A percentile compares a stretch with the other conserved stretches of the same genome.
phyloP scores from a whole-genome alignment of 92 coral and sea anemone genomes.

The Heteractis magnifica region DNA sequence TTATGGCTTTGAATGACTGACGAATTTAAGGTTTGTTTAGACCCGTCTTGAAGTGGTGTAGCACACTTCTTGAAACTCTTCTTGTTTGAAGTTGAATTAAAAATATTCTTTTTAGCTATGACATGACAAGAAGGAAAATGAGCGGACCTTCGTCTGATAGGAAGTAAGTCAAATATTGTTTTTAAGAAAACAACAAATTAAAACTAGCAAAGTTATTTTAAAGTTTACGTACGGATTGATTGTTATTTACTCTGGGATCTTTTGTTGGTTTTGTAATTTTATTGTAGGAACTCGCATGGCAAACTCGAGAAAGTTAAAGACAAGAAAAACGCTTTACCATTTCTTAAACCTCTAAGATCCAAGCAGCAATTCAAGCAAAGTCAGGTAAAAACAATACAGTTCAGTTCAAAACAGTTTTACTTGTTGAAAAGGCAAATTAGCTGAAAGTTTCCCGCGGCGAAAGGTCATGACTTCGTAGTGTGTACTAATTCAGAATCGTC shows the following conservation, averaged over 20 bases:
- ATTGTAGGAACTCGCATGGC: slow-evolving; percentile 49
- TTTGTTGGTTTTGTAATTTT: background rate
- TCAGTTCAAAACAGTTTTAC: background rate
- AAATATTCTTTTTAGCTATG: slow-evolving; percentile 25
- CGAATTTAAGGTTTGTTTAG: slow-evolving; percentile 5
- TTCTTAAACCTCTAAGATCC: slow-evolving; percentile 68
- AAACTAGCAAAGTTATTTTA: background rate
- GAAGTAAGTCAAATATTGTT: slow-evolving; percentile 50
- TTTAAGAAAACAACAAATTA: slow-evolving; percentile 3
- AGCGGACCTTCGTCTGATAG: slow-evolving; percentile 67
- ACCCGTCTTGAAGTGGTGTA: background rate
- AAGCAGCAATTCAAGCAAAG: slow-evolving; percentile 52
- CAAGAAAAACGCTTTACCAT: slow-evolving; percentile 64
- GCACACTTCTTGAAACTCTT: background rate
- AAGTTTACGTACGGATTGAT: slow-evolving; percentile 5
- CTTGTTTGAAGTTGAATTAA: background rate
- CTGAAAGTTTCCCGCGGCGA: background rate
- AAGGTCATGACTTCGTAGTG: background rate
- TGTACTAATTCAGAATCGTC: background rate
- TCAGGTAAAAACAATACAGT: slow-evolving; percentile 37
- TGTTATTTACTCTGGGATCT: background rate
- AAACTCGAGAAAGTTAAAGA: slow-evolving; percentile 71
- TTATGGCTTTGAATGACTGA: background rate
- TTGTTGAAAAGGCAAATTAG: background rate
- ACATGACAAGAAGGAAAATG: slow-evolving; percentile 47